Conservation (phyloP, 2,113 vertebrate genomes). For the Phaethornis superciliosus region DNA sequence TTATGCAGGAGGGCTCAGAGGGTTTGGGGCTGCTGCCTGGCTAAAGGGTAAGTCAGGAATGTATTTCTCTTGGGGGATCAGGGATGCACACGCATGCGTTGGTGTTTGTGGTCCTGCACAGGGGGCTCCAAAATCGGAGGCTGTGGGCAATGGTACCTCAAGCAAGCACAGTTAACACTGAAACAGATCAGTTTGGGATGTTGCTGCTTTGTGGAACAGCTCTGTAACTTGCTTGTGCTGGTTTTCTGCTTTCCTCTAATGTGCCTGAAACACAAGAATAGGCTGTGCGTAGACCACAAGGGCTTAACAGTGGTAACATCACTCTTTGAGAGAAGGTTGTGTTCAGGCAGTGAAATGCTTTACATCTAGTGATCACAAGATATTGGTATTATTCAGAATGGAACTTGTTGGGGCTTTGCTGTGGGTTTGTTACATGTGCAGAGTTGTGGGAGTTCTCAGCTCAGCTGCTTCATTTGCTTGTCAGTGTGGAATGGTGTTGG, state of each 20-base stretch:
- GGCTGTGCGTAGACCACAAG: background rate
- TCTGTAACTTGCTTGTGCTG: background rate
- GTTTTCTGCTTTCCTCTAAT: background rate
- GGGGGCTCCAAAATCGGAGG: background rate
- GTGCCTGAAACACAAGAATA: background rate
- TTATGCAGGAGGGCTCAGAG: conserved; percentile 38
- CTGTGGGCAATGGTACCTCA: background rate
- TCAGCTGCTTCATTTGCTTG: background rate
- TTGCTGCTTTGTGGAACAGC: background rate
- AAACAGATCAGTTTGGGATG: background rate
- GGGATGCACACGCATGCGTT: rapidly evolving
- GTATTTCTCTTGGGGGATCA: background rate
- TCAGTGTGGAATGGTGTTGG: rapidly evolving
- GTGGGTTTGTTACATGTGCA: background rate
- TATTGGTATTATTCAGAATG: background rate
- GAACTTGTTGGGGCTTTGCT: background rate
- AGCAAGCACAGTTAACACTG: background rate
- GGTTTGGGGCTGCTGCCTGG: conserved; percentile 14
- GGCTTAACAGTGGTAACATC: background rate
- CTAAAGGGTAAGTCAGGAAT: conserved; percentile 42
- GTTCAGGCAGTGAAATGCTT: background rate
- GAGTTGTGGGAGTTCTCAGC: background rate
- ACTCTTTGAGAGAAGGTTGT: background rate
- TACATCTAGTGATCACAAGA: background rate
- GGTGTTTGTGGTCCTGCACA: background rate